Evolutionary conservation across 2,888 invertebrate genomes (phyloP).

Genomic region (Aspidiotus destructor): DNA sequence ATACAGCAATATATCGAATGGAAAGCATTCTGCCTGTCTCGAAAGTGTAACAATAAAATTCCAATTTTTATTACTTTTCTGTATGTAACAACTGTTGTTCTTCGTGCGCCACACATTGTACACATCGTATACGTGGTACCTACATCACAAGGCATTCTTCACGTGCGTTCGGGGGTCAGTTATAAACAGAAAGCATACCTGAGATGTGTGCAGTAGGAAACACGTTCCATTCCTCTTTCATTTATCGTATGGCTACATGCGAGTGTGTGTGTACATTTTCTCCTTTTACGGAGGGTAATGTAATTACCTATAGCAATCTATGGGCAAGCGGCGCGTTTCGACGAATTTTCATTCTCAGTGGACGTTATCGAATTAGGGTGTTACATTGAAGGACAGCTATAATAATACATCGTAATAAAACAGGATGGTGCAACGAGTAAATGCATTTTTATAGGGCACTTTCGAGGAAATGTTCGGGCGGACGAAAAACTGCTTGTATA

Average conservation of each 20-base stretch:
- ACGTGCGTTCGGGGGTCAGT: neutral
- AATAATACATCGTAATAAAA: neutral
- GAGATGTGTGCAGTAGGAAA: neutral
- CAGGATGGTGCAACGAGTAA: no score
- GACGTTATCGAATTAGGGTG: conserved; percentile 4
- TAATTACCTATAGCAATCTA: neutral
- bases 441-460: no score
- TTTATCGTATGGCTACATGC: neutral
- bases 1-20: no score
- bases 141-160: neutral
- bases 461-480: no score
- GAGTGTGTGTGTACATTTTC: no score
- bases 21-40: no score
- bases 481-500: no score
- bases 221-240: conserved; percentile 2
- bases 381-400: neutral
- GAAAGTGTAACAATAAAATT: neutral
- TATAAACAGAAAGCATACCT: neutral
- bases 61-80: conserved; percentile 1
- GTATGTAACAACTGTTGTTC: neutral
- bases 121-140: neutral
- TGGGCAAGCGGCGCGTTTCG: neutral
- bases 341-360: conserved; percentile 2
- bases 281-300: conserved; percentile 1
- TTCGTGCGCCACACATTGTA: conserved; percentile 1